Conservation (phyloP, 2,113 vertebrate genomes). For the Lophius piscatorius region DNA sequence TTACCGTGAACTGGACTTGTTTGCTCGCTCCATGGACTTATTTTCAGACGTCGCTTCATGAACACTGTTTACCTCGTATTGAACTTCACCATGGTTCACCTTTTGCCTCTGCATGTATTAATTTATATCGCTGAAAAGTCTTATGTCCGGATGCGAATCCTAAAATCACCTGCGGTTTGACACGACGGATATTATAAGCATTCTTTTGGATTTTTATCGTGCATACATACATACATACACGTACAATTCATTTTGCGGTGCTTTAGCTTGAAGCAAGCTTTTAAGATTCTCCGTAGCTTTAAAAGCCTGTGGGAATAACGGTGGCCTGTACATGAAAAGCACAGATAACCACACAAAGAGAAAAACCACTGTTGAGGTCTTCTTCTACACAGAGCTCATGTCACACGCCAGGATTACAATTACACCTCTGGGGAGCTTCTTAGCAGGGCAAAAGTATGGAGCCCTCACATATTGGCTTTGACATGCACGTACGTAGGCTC, state of each 20-base stretch:
- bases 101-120: too few species aligned
- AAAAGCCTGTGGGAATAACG: conserved; percentile 58
- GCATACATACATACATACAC: too few species aligned
- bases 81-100: too few species aligned
- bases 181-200: conserved; percentile 1
- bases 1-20: too few species aligned
- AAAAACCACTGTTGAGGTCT: conserved; percentile 40
- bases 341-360: conserved; percentile 62
- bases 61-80: too few species aligned
- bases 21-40: too few species aligned
- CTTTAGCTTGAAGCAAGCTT: conserved; percentile 18
- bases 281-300: conserved; percentile 47
- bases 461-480: conserved; percentile 7
- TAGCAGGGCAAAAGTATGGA: conserved; percentile 30
- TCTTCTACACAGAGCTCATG: conserved; percentile 53
- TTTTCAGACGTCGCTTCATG: too few species aligned
- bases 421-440: conserved; percentile 55
- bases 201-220: conserved; percentile 28
- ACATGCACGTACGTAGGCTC: conserved; percentile 6
- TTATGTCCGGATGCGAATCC: too few species aligned
- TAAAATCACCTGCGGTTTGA: too few species aligned
- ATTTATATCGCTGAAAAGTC: too few species aligned
- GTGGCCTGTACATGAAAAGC: conserved; percentile 57
- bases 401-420: conserved; percentile 55
- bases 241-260: too few species aligned